A percentile compares a stretch with the other conserved stretches of the same genome.
Conservation (phyloP, 2,888 invertebrate genomes). For the Noctua janthina region DNA sequence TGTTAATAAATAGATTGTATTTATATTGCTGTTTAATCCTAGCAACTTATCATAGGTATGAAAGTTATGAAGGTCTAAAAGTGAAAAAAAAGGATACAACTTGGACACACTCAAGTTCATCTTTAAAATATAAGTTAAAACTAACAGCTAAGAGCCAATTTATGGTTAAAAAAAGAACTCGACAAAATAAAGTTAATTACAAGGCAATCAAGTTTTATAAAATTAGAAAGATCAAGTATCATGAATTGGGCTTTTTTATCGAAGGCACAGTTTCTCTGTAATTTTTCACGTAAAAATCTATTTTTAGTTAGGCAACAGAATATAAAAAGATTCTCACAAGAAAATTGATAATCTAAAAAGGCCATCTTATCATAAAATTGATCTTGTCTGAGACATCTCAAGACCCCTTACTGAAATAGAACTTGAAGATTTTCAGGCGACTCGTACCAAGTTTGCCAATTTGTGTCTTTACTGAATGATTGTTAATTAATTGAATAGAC, state of each 20-base stretch:
- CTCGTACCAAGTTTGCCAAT: slow-evolving; percentile 19
- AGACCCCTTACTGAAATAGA: slow-evolving; percentile 32
- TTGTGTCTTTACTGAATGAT: slow-evolving; percentile 15
- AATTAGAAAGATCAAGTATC: slow-evolving; percentile 7
- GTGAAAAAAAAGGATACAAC: neutral
- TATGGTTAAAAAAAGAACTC: neutral
- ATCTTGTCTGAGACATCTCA: slow-evolving; percentile 29
- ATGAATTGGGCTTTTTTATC: neutral
- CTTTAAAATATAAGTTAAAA: neutral
- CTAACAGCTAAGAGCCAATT: neutral
- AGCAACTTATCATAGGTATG: neutral
- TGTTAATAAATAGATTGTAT: neutral
- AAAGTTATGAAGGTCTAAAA: too few relatives aligned
- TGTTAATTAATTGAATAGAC: slow-evolving; percentile 13
- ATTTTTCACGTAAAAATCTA: neutral
- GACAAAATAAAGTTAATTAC: neutral
- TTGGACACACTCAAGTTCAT: neutral
- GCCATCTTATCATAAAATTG: slow-evolving; percentile 38
- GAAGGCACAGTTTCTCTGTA: neutral
- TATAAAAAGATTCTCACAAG: neutral
- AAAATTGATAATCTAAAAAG: neutral
- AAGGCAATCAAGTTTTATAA: neutral
- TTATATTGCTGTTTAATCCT: neutral
- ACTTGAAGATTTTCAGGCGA: slow-evolving; percentile 15
- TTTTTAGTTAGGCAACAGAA: neutral